Evolutionary conservation across 92 coral and sea anemone species (phyloP), one percentile per base, ranked within the genome.

Genomic region (Diadumene lineata): DNA sequence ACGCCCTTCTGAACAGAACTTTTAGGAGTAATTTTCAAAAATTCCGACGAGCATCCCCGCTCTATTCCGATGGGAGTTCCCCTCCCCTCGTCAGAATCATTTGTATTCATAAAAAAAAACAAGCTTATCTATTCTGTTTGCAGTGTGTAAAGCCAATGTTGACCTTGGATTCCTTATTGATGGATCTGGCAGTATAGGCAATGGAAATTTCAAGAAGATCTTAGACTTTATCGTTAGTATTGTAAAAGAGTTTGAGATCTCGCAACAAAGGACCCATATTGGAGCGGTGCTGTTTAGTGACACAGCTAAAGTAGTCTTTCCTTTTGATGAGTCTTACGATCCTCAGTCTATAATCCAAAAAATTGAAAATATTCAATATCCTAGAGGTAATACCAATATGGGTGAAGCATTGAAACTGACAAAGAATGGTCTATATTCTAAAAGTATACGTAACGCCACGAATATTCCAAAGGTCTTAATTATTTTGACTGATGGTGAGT

Each of bases 151-250:
- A 56, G 96, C 96, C 16, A 90, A 84, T 43, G 80, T 93, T n/a
- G 98, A 93, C 31, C 77, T 93, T 33, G 92, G 77, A 27, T 68
- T 93, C 60, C 64, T 93, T 51, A 62, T 93, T 11, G 98, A 93
- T 63, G 98, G 90, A 6, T 93, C 98, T 22, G 90, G 93, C 19
- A 86, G 93, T 61, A 81, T 90, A 11, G 90, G 92, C 48, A 18
- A 23, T 31, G 85, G 60, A 22, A 93, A 87, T 80, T 90, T 93
- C 69, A 43, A 65, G 33, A 80, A 81, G 44, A 69, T 71, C 31
- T 61, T 77, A 27, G 63, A 76, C 29, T 87, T 89, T 60, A 83
- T 90, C 26, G 75, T 79, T 43, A 32, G 69, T 13, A 57, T 93
- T 28, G 75, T 81, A 31, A 53, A 21, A 4, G 67, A 79, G 23